These are phyloP conservation scores for Coilia nasus DNA, from an alignment of 2,797 vertebrate genomes.

Conservation along the genomic window DNA sequence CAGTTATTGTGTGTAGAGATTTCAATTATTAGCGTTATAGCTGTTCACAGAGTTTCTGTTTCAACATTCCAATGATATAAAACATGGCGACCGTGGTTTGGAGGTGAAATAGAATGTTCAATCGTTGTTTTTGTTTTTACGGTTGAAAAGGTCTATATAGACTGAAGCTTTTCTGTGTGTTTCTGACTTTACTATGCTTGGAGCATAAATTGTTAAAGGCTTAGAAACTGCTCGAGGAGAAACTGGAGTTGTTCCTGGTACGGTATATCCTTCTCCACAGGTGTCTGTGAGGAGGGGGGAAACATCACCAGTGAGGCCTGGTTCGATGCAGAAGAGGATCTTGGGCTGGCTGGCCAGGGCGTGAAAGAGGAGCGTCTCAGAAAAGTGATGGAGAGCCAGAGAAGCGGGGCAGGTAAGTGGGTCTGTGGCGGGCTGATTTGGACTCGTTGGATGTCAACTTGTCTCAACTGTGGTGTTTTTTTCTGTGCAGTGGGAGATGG, in stretches of 20 bases:
- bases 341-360: slow-evolving; percentile 40
- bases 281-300: slow-evolving; percentile 38
- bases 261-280: slow-evolving; percentile 27
- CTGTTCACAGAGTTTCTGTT: no score
- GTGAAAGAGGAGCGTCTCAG: background rate
- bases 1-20: background rate
- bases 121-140: no score
- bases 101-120: no score
- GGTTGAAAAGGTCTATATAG: no score
- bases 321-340: slow-evolving; percentile 73
- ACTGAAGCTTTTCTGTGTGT: no score
- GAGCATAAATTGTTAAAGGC: background rate
- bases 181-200: no score
- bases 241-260: background rate
- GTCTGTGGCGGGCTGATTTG: background rate
- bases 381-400: background rate
- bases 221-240: background rate
- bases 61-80: no score
- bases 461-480: background rate
- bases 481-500: slow-evolving; percentile 39
- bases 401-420: background rate
- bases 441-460: background rate
- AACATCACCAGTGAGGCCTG: slow-evolving; percentile 58
- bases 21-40: no score
- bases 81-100: no score